Evolutionary conservation across 2,888 invertebrate species (phyloP), one percentile per base, ranked within the genome.

Genomic region (Crocallis elinguaria): DNA sequence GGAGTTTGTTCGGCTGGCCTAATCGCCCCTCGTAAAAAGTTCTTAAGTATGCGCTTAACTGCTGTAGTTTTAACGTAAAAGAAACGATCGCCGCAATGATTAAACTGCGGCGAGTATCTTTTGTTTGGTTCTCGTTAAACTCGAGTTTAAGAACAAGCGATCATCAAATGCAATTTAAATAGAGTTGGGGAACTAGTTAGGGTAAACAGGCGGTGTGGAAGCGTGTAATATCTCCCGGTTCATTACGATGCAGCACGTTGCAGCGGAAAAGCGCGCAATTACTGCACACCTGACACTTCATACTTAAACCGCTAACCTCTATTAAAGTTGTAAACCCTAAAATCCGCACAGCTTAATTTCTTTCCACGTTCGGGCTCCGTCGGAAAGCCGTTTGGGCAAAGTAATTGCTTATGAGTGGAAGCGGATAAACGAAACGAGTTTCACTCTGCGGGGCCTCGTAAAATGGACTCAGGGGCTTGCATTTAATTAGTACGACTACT

Each of bases 381-480:
- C 77, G 70, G 75, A 83, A 86, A 86, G 84, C 85, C 86, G 81
- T 87, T 87, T 79, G 77, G 75, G 73, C 76, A 82, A 85, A 88
- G 84, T 89, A 89, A 88, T 89, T 88, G 89, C 89, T 89, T 88
- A 88, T 88, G 88, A 89, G 87, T 86, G 82, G 83, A 82, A 84
- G 83, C 82, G 88, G 86, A 88, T 88, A 86, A 89, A 83, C 87
- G 85, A 75, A 87, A 88, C 84, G 86, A 86, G 85, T 78, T 85
- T 82, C 77, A 81, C 86, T 86, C 82, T 82, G 71, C 67, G 69
- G 81, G 76, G 78, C 66, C 79, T 85, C 88, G 82, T 88, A 87
- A 88, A 89, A 85, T 84, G 88, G 85, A 86, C 85, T 88, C 86
- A 69, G 84, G 79, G 84, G 86, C 84, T 86, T 88, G 88, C 87